Evolutionary conservation across 2,888 invertebrate genomes (phyloP).

Genomic region (Nemapogon koenigi): DNA sequence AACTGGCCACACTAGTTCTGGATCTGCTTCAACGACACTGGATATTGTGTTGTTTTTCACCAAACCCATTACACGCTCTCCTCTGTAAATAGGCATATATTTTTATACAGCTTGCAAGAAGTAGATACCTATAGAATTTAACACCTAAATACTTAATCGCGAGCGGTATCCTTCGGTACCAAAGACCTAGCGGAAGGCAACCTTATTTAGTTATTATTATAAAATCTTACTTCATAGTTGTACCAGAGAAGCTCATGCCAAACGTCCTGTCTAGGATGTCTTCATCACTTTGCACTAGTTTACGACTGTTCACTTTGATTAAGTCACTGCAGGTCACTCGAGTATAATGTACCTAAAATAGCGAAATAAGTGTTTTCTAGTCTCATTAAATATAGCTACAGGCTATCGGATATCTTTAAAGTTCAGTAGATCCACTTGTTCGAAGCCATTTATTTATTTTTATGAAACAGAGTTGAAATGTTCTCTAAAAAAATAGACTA

Average conservation of each 20-base stretch:
- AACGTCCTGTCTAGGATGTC: constrained; percentile 3
- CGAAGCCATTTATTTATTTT: neutral
- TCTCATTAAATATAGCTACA: neutral
- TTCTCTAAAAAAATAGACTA: neutral
- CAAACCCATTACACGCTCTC: constrained; percentile 62
- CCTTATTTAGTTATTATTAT: neutral
- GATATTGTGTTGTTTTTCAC: constrained; percentile 50
- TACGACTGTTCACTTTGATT: constrained; percentile 1
- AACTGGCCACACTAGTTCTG: constrained; percentile 57
- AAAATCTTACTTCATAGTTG: constrained; percentile 7
- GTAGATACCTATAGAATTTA: too few species aligned
- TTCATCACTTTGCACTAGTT: neutral
- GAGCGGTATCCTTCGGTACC: too few species aligned
- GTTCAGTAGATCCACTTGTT: too few species aligned
- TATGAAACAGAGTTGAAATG: neutral
- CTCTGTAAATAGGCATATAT: constrained; percentile 25
- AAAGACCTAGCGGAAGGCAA: too few species aligned
- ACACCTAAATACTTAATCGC: too few species aligned
- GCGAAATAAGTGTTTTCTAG: too few species aligned
- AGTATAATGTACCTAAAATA: constrained; percentile 1
- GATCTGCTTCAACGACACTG: constrained; percentile 48
- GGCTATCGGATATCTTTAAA: too few species aligned
- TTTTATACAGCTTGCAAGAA: too few species aligned
- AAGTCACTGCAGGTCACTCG: constrained; percentile 2
- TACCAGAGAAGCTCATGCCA: constrained; percentile 4